phyloP scores from a whole-genome alignment of 2,113 vertebrate genomes.

The Nothoprocta pentlandii region DNA sequence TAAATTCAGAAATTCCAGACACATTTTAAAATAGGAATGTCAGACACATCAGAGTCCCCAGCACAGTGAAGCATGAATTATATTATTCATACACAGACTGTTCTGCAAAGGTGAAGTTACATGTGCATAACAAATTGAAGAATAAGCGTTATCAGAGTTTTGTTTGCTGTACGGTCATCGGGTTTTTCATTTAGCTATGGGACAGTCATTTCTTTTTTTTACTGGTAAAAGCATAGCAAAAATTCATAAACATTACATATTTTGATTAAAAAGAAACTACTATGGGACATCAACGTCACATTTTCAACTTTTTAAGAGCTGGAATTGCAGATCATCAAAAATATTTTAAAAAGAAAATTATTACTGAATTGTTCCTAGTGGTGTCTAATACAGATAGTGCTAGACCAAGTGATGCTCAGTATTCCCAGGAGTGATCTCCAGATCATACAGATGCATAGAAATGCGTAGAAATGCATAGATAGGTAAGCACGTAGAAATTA shows the following conservation, averaged over 20 bases:
- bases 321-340: neutral
- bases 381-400: neutral
- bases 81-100: neutral
- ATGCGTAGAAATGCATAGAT: neutral
- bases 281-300: neutral
- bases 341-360: neutral
- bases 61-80: neutral
- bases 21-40: neutral
- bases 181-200: neutral
- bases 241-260: neutral
- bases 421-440: neutral
- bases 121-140: neutral
- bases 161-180: neutral
- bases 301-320: neutral
- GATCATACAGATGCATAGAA: neutral
- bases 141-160: neutral
- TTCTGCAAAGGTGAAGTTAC: neutral
- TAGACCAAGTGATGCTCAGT: neutral
- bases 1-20: neutral
- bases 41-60: neutral
- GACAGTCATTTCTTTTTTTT: neutral
- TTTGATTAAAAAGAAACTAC: neutral
- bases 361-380: neutral
- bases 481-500: neutral
- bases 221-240: neutral